Base-by-base conservation (phyloP, 2,888 invertebrate genomes). In the Oligia latruncula region DNA sequence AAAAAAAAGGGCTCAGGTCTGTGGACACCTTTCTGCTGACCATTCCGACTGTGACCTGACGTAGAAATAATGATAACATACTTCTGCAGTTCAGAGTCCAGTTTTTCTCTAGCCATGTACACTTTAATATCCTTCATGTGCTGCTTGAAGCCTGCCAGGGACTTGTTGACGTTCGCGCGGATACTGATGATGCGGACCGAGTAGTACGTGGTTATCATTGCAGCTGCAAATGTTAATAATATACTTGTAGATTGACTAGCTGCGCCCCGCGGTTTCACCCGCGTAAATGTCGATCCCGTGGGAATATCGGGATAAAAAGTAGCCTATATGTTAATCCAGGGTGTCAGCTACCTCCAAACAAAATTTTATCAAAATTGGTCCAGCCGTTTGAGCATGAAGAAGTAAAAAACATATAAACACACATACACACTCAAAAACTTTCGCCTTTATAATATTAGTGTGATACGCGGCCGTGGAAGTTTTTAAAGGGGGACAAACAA, bases 101-200 rank as follows among this genome's bases (percentile, higher is more conserved):
- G 84, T 0, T 92, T 89, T 83, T 96, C 96, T 17, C 90, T 88
- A 67, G 85, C 88, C 96, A 96, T 95, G 82, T 91, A 96, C 0
- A 80, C 85, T 0, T 87, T 77, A 52, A 96, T 94, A 76, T 96
- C 96, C 76, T 91, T 93, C 91, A 96, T 92, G 81, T 96, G 92
- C 75, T 95, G 94, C 83, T 95, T 95, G 88, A 94, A 96, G 4
- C 92, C 90, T 0, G 95, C 96, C 74, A 95, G 89, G 4, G 92
- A 90, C 77, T 93, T 94, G 91, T 96, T 95, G 46, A 96, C 96
- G 86, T 95, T 94, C 0, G 96, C 93, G 0, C 96, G 91, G 23
- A 95, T 91, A 74, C 96, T 96, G 90, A 96, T 96, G 82, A 96
- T 94, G 71, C 95, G 92, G 40, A 96, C 96, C 3, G 95, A 93